Evolutionary conservation across 1,140 invertebrate species (phyloP), one percentile per base, ranked within the genome.

Genomic region (Lordiphosa clarofinis): DNA sequence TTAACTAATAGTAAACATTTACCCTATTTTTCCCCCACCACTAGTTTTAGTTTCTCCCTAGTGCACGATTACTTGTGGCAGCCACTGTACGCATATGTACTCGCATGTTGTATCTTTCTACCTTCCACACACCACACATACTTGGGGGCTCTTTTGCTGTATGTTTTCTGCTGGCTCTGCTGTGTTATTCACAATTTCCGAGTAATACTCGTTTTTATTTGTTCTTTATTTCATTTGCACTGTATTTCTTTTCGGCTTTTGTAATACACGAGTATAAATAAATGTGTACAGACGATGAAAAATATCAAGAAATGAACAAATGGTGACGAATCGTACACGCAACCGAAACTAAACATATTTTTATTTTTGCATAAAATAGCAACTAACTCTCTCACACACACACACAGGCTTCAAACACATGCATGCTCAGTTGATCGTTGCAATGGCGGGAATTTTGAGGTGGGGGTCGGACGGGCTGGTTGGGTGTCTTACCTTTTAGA

Each of bases 401-500:
- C 38, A 40, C 56, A 64, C 47, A 40, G n/a, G 37, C 21, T 24
- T 4, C 4, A 24, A 24, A 24, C 21, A 24, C 39, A 21, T 38
- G 28, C 19, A 47, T 11, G 48, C 46, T 28, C 15, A 11, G 56
- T 24, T 31, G 28, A 8, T 8, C 28, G 28, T 31, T 57, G 62
- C 40, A 56, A 72, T 72, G 55, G 64, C 68, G 68, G 63, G 72
- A 72, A 72, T 47, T 64, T 39, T 50, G 52, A 38, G 21, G 21
- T 33, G 6, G 12, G 15, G 58, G 11, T 49, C 43, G n/a, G 21
- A 19, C 28, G 42, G 37, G 13, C 4, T 6, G 6, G 11, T 10
- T 21, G 50, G 37, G 36, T 63, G 35, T 11, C 74, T 84, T 88
- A 90, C 90, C 90, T 89, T 88, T 89, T 60, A 90, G 87, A 87